Evolutionary conservation across 2,888 invertebrate species (phyloP).

Genomic region (Platycheirus albimanus): DNA sequence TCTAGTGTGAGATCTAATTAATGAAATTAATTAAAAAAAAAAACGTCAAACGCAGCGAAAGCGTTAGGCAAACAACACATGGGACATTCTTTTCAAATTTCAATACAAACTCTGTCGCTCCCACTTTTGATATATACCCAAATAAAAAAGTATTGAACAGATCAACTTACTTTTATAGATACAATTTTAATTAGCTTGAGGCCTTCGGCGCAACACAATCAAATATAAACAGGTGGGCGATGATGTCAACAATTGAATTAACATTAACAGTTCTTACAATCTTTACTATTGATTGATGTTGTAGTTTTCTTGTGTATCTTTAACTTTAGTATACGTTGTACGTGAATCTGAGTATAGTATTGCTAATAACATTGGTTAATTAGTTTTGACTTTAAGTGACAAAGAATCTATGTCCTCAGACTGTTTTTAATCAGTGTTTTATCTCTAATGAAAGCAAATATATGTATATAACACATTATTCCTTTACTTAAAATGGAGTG

Average conservation of each 20-base stretch:
- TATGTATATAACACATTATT: too few species aligned
- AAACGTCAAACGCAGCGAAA: constrained; percentile 32
- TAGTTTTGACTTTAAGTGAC: too few species aligned
- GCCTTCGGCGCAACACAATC: constrained; percentile 48
- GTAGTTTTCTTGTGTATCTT: constrained; percentile 81
- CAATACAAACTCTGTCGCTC: constrained; percentile 39
- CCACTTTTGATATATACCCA: constrained; percentile 22
- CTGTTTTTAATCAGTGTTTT: too few species aligned
- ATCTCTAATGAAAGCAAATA: too few species aligned
- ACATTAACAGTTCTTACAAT: constrained; percentile 17
- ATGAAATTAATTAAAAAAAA: constrained; percentile 31
- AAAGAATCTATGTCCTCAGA: too few species aligned
- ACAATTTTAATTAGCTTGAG: constrained; percentile 43
- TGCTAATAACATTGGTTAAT: too few species aligned
- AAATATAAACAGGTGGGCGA: constrained; percentile 43
- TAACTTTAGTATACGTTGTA: too few species aligned
- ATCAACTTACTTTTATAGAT: constrained; percentile 13
- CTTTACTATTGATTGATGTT: constrained; percentile 80
- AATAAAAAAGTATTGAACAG: constrained; percentile 19
- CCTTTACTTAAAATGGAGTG: too few species aligned
- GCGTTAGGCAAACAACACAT: constrained; percentile 26
- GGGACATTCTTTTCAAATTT: constrained; percentile 37
- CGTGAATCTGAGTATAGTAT: too few species aligned
- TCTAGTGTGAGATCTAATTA: constrained; percentile 7
- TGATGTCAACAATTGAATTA: constrained; percentile 37